Evolutionary conservation across 2,888 invertebrate species (phyloP), one percentile per base, ranked within the genome.

Genomic region (Glaucopsyche alexis): DNA sequence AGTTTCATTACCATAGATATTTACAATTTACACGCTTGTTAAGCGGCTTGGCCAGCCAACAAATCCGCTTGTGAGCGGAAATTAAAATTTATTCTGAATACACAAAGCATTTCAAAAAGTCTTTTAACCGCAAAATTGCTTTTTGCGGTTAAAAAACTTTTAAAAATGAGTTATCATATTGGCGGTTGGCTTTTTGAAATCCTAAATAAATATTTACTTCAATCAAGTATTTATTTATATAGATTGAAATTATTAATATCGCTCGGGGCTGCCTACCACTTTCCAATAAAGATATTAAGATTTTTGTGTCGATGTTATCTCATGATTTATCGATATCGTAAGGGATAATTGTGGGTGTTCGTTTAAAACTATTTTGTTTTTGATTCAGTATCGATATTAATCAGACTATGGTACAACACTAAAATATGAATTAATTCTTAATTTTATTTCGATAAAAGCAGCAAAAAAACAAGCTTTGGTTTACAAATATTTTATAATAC

Each of bases 221-320:
- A 60, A 60, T 60, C 29, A 29, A 29, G 45, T 14, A 29, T 29
- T 29, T 14, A 29, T 29, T 29, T 29, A 29, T 49, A 47, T 69
- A 69, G 69, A 69, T 69, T 45, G 13, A 47, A 47, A 47, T 69
- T 7, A 40, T 29, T 40, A 65, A 65, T 55, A 67, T 11, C 19
- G 69, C 69, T 69, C 19, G 47, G 29, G 69, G 69, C 47, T 13
- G 19, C 19, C 45, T 19, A 47, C 74, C 72, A 73, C 74, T 77
- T 75, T 76, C 74, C 73, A 75, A 75, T 74, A 72, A 75, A 71
- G 71, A 70, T 75, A 73, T 75, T 72, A 75, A 75, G 74, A 75
- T 74, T 75, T 73, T 70, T 72, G 76, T 76, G 72, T 69, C 16
- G 77, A 76, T 77, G 47, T n/a, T 76, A 75, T 77, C 77, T 55